Evolutionary conservation across 1,140 invertebrate genomes (phyloP).

Genomic region (Drosophila sp.): DNA sequence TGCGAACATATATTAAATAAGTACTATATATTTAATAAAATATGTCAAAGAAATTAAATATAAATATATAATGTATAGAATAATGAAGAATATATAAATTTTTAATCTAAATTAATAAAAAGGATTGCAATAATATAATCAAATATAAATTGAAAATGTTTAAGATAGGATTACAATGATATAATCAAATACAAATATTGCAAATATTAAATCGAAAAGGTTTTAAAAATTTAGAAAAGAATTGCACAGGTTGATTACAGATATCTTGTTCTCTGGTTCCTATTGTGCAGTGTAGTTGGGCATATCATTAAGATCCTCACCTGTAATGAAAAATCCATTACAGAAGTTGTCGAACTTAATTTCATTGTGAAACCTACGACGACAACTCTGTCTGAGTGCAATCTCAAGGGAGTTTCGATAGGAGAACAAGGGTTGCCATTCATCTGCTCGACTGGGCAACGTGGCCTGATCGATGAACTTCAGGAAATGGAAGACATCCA

Average conservation of each 20-base stretch:
- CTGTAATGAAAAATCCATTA: not conserved
- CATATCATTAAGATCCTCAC: not conserved
- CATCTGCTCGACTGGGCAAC: conserved; percentile 10
- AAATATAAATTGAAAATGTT: not conserved
- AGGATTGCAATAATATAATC: not conserved
- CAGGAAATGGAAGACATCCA: conserved; percentile 17
- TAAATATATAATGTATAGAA: no score
- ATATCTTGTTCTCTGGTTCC: no score
- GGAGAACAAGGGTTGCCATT: conserved; percentile 34
- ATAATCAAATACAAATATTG: no score
- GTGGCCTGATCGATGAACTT: conserved; percentile 22
- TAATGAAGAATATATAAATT: no score
- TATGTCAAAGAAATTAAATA: no score
- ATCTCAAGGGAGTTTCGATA: conserved; percentile 45
- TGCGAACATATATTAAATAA: no score
- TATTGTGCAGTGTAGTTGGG: no score
- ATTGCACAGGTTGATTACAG: no score
- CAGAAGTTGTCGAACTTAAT: not conserved
- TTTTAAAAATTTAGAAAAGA: no score
- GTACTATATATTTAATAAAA: no score
- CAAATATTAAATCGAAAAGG: no score
- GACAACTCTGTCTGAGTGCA: conserved; percentile 9
- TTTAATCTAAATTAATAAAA: no score
- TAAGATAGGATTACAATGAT: not conserved
- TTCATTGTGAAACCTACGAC: not conserved